These are phyloP conservation scores for Eidolon helvum DNA, from an alignment of 2,113 vertebrate genomes.

Conservation along the genomic window DNA sequence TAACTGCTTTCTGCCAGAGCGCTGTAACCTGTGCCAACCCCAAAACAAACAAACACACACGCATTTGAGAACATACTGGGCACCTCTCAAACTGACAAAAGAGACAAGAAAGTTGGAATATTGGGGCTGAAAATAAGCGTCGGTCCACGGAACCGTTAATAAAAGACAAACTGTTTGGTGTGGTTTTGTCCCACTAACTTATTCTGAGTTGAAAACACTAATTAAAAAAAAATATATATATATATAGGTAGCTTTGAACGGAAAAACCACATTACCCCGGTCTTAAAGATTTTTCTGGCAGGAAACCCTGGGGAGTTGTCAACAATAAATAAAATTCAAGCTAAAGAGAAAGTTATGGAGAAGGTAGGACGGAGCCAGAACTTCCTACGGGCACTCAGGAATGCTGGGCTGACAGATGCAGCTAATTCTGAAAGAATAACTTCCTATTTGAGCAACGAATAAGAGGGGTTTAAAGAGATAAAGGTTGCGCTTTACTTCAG, in stretches of 20 bases:
- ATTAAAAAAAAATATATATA: conserved; percentile 53
- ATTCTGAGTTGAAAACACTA: conserved; percentile 34
- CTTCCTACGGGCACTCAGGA: background rate
- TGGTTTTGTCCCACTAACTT: background rate
- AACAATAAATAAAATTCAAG: conserved; percentile 35
- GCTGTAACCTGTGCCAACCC: background rate
- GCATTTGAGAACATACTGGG: background rate
- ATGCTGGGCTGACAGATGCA: conserved; percentile 21
- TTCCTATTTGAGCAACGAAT: conserved; percentile 60
- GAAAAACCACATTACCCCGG: background rate
- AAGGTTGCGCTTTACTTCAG: background rate
- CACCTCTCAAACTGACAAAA: background rate
- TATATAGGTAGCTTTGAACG: background rate
- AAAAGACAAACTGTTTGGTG: background rate
- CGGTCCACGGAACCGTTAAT: background rate
- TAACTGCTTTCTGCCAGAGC: background rate
- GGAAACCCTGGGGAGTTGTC: conserved; percentile 2
- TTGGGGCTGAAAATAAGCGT: background rate
- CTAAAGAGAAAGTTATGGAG: conserved; percentile 46
- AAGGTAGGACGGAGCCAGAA: conserved; percentile 1
- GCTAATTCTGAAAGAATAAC: conserved; percentile 11
- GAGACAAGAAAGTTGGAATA: background rate
- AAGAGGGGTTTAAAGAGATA: conserved; percentile 58
- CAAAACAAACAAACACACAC: background rate
- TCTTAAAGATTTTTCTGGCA: conserved; percentile 30